Evolutionary conservation across 2,888 invertebrate species (phyloP).

Genomic region (Galerucella pusilla): DNA sequence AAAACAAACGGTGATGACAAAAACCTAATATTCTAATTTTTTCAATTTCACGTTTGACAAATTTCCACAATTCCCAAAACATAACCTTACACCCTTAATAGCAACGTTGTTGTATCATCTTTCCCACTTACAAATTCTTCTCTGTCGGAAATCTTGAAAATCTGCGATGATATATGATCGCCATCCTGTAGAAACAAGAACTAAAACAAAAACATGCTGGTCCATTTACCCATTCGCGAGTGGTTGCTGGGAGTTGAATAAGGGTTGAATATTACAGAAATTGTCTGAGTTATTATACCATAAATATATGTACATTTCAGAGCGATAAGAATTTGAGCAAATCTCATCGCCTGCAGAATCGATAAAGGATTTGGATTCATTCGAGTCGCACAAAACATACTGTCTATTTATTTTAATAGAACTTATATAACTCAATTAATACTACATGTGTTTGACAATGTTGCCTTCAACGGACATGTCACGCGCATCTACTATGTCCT

Average conservation of each 20-base stretch:
- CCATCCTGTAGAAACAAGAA: constrained; percentile 20
- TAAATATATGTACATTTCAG: not conserved
- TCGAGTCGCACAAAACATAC: too few species aligned
- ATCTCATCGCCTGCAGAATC: not conserved
- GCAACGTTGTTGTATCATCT: constrained; percentile 20
- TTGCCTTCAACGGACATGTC: too few species aligned
- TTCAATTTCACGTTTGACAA: constrained; percentile 22
- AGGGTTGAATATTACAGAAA: constrained; percentile 5
- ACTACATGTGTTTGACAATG: too few species aligned
- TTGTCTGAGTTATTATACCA: constrained; percentile 1
- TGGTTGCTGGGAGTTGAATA: not conserved
- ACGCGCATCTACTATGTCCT: too few species aligned
- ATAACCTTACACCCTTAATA: constrained; percentile 21
- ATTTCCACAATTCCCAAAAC: constrained; percentile 14
- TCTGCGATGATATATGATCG: constrained; percentile 34
- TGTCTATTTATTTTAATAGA: too few species aligned
- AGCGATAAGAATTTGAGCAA: not conserved
- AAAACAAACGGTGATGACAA: constrained; percentile 14
- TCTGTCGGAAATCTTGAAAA: constrained; percentile 22
- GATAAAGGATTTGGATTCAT: too few species aligned
- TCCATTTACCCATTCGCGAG: constrained; percentile 37
- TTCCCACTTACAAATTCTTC: constrained; percentile 20
- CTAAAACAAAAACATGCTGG: constrained; percentile 36
- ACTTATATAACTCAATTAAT: too few species aligned
- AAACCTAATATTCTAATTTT: constrained; percentile 19